These are phyloP conservation scores for Zeuzera pyrina DNA, from an alignment of 2,888 invertebrate species.

Conservation along the genomic window DNA sequence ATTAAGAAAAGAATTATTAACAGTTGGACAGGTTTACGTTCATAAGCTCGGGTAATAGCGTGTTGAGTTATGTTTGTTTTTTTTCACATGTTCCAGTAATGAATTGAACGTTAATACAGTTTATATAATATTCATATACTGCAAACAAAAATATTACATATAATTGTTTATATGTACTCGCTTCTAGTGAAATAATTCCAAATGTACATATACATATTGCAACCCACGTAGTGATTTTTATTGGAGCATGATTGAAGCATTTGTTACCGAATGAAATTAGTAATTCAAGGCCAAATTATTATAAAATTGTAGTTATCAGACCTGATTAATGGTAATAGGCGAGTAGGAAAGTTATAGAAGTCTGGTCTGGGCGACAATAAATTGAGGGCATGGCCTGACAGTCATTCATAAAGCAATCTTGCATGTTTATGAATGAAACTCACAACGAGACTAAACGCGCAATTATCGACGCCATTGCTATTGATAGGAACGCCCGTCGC, in stretches of 20 bases:
- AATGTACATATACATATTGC: too few species aligned
- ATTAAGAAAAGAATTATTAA: slow-evolving; percentile 62
- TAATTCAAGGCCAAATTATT: slow-evolving; percentile 46
- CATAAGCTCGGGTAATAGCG: slow-evolving; percentile 46
- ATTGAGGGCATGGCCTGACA: slow-evolving; percentile 47
- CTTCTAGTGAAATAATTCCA: too few species aligned
- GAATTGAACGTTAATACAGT: slow-evolving; percentile 47
- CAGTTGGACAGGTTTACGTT: slow-evolving; percentile 51
- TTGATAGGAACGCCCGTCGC: slow-evolving; percentile 36
- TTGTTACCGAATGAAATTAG: slow-evolving; percentile 47
- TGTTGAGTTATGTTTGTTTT: slow-evolving; percentile 43
- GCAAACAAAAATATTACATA: too few species aligned
- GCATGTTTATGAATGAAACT: slow-evolving; percentile 67
- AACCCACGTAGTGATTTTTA: too few species aligned
- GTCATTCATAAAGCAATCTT: slow-evolving; percentile 62
- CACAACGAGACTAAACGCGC: slow-evolving; percentile 39
- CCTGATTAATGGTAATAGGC: slow-evolving; percentile 59
- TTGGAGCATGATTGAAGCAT: too few species aligned
- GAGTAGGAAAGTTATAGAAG: slow-evolving; percentile 56
- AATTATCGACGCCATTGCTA: slow-evolving; percentile 56
- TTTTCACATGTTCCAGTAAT: slow-evolving; percentile 43
- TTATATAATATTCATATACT: too few species aligned
- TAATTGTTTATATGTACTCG: too few species aligned
- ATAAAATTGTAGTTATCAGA: slow-evolving; percentile 41
- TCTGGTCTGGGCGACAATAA: slow-evolving; percentile 42